These are phyloP conservation scores for Tricholaema leucomelas DNA, from an alignment of 2,113 vertebrate genomes.

Conservation along the genomic window DNA sequence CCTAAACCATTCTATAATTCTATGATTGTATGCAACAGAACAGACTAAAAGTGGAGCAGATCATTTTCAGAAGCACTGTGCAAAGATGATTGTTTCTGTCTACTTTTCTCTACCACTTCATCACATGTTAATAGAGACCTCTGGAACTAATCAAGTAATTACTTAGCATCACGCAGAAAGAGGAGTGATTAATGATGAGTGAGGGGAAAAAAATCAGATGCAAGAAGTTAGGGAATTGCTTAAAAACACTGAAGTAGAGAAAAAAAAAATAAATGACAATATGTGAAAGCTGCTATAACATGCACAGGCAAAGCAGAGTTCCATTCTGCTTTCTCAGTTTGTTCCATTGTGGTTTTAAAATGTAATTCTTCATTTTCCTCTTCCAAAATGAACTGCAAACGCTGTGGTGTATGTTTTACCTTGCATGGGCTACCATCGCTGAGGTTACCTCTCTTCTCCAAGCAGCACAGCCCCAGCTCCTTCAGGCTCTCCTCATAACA, in stretches of 20 bases:
- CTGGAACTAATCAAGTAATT: not conserved
- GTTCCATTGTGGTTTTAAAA: not conserved
- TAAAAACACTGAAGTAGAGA: not conserved
- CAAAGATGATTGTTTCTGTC: not conserved
- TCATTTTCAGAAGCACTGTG: not conserved
- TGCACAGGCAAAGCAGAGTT: not conserved
- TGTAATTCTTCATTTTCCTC: not conserved
- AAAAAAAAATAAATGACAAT: not conserved
- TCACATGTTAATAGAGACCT: not conserved
- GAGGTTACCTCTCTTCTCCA: no score
- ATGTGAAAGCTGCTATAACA: not conserved
- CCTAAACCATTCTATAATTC: no score
- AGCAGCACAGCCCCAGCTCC: no score
- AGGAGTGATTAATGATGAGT: not conserved
- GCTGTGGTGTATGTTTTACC: not conserved
- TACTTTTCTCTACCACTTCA: not conserved
- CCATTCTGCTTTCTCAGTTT: not conserved
- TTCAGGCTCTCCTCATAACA: no score
- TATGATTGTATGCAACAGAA: not conserved
- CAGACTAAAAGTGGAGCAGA: not conserved
- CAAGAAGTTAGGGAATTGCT: not conserved
- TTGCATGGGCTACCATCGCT: not conserved
- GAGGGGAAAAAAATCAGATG: not conserved
- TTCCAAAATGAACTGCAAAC: not conserved
- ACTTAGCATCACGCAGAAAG: not conserved